phyloP scores from a whole-genome alignment of 2,113 vertebrate species.

The Pelmatolapia mariae region DNA sequence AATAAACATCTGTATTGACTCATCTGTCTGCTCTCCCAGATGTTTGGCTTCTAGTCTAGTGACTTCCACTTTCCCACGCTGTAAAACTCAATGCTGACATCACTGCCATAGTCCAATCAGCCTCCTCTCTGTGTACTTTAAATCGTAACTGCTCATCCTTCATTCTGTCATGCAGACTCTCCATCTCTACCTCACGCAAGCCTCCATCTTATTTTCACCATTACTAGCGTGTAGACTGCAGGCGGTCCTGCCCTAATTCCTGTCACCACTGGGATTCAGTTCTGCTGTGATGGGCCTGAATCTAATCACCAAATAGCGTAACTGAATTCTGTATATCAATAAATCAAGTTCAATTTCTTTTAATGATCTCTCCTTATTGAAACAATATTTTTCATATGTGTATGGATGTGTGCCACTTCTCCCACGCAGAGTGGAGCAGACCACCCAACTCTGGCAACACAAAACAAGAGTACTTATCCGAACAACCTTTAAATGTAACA shows the following conservation, averaged over 20 bases:
- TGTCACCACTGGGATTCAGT: background rate
- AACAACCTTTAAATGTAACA: background rate
- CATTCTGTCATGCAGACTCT: background rate
- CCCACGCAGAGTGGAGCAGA: background rate
- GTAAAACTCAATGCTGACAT: background rate
- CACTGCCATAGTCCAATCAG: background rate
- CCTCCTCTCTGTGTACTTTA: background rate
- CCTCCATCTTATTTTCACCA: background rate
- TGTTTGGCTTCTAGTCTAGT: background rate
- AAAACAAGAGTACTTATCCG: background rate
- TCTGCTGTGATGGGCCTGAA: background rate
- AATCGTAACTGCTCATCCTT: background rate
- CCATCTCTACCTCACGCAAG: background rate
- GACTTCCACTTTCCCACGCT: background rate
- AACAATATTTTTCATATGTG: background rate
- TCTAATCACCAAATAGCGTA: background rate
- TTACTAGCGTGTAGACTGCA: background rate
- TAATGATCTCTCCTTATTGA: background rate
- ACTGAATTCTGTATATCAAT: background rate
- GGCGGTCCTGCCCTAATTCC: background rate
- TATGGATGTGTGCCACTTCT: background rate
- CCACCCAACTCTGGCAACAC: background rate
- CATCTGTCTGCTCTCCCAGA: background rate
- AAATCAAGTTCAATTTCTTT: background rate
- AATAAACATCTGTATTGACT: background rate